Conservation (phyloP, 2,797 vertebrate genomes). For the Cirrhinus mrigala region DNA sequence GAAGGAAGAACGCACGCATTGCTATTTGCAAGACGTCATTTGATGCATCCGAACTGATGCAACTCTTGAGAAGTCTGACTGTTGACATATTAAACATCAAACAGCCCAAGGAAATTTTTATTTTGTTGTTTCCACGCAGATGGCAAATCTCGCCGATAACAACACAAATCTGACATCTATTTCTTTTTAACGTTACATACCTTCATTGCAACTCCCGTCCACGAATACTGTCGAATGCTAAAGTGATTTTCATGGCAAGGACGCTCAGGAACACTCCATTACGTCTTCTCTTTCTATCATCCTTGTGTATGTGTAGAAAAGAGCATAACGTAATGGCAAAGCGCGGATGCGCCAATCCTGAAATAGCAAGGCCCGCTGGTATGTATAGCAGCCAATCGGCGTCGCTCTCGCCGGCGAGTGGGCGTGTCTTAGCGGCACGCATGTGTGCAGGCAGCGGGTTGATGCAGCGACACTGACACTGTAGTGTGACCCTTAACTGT, state of each 20-base stretch:
- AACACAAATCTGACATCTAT: background rate
- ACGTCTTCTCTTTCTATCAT: constrained; percentile 80
- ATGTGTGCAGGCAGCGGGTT: constrained; percentile 51
- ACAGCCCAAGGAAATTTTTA: background rate
- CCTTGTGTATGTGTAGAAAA: constrained; percentile 71
- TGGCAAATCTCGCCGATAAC: background rate
- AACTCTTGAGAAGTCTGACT: constrained; percentile 31
- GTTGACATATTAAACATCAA: background rate
- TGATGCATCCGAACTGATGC: constrained; percentile 3
- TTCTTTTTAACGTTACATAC: constrained; percentile 61
- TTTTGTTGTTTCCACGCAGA: background rate
- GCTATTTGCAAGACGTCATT: background rate
- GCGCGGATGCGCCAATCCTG: constrained; percentile 71
- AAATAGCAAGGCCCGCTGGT: constrained; percentile 62
- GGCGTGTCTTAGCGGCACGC: constrained; percentile 69
- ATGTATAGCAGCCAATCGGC: constrained; percentile 78
- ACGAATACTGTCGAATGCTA: constrained; percentile 75
- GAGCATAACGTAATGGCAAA: constrained; percentile 79
- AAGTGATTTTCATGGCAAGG: constrained; percentile 77
- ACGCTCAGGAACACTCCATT: constrained; percentile 79
- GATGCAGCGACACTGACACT: constrained; percentile 56
- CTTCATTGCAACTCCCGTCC: constrained; percentile 80
- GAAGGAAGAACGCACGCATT: background rate
- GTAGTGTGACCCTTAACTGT: background rate
- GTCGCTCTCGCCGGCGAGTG: constrained; percentile 31